Conservation (phyloP, 2,888 invertebrate genomes). For the Caenorhabditis sp. region DNA sequence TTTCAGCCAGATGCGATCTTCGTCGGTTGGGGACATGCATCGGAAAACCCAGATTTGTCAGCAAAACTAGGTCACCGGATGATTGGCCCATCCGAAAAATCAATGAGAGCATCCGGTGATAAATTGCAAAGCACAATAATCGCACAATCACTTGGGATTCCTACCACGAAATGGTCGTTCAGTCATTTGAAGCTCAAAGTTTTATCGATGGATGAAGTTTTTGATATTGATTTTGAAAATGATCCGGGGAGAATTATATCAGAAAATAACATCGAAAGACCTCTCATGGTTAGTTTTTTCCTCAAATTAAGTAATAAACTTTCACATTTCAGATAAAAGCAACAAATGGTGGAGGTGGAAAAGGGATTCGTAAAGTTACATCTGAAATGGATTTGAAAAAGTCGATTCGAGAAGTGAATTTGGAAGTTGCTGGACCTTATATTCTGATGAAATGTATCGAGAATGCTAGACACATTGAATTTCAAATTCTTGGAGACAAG, state of each 20-base stretch:
- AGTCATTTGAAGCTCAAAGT: not conserved
- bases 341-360: constrained; percentile 98
- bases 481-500: constrained; percentile 89
- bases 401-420: constrained; percentile 86
- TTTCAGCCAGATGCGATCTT: constrained; percentile 81
- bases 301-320: not conserved
- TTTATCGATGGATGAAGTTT: constrained; percentile 74
- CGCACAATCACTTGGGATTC: constrained; percentile 92
- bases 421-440: constrained; percentile 94
- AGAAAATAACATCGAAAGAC: not conserved
- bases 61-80: constrained; percentile 90
- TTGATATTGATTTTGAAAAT: not conserved
- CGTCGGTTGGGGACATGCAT: constrained; percentile 99
- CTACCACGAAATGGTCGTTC: constrained; percentile 92
- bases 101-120: constrained; percentile 99
- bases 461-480: constrained; percentile 94
- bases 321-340: constrained; percentile 86
- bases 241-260: not conserved
- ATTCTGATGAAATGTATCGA: constrained; percentile 97
- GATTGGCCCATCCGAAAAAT: constrained; percentile 86
- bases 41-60: constrained; percentile 97
- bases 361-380: constrained; percentile 84
- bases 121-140: constrained; percentile 98
- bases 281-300: not conserved
- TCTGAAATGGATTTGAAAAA: constrained; percentile 89